Evolutionary conservation across 2,888 invertebrate genomes (phyloP).

Genomic region (Drosophila limbata): DNA sequence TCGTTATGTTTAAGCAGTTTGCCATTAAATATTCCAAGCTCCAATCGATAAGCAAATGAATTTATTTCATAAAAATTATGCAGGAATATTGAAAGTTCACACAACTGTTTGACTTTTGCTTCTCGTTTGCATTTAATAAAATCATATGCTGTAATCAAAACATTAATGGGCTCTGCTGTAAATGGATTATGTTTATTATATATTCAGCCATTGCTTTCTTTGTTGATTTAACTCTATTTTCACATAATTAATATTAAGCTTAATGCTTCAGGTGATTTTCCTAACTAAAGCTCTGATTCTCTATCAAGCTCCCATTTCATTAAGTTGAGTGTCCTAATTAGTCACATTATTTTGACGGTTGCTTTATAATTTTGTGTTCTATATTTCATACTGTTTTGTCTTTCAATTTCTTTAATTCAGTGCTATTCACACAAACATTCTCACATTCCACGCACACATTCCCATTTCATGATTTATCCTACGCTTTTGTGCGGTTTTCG

Average conservation of each 20-base stretch:
- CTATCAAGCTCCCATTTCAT: too few relatives aligned
- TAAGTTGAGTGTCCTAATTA: too few relatives aligned
- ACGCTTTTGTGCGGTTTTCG: slow-evolving; percentile 11
- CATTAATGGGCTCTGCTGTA: not conserved
- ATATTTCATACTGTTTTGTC: too few relatives aligned
- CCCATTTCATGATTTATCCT: not conserved
- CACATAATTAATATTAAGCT: too few relatives aligned
- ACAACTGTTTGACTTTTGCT: slow-evolving; percentile 16
- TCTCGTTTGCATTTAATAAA: not conserved
- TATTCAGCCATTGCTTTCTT: not conserved
- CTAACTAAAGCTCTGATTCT: too few relatives aligned
- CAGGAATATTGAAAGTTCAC: slow-evolving; percentile 15
- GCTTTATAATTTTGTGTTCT: too few relatives aligned
- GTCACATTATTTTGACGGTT: too few relatives aligned
- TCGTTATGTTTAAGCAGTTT: slow-evolving; percentile 19
- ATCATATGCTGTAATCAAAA: slow-evolving; percentile 3
- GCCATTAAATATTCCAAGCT: slow-evolving; percentile 23
- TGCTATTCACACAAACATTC: not conserved
- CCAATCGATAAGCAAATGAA: slow-evolving; percentile 46
- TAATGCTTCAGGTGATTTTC: too few relatives aligned
- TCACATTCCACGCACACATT: not conserved
- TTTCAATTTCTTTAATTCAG: not conserved
- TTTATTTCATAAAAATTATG: slow-evolving; percentile 6
- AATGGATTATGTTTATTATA: slow-evolving; percentile 2
- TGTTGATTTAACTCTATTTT: not conserved